phyloP scores from a whole-genome alignment of 1,140 invertebrate species.

The Drosophila littoralis region DNA sequence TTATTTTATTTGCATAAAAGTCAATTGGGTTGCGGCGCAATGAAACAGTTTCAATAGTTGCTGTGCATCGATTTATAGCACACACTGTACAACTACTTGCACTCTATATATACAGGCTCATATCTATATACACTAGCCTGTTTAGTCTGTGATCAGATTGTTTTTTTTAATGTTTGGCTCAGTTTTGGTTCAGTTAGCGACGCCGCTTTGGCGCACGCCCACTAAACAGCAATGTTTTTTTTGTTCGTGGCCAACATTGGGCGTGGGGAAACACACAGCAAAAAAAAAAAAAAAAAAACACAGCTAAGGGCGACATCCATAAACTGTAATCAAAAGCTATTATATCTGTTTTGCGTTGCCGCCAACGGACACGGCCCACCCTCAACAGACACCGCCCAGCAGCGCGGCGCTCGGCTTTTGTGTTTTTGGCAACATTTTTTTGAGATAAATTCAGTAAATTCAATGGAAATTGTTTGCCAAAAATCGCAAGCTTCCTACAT shows the following conservation, averaged over 20 bases:
- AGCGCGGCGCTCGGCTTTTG: slow-evolving; percentile 5
- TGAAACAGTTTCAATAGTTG: slow-evolving; percentile 75
- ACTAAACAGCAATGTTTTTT: slow-evolving; percentile 60
- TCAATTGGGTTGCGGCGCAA: slow-evolving; percentile 73
- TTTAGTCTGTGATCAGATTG: slow-evolving; percentile 20
- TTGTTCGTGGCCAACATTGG: slow-evolving; percentile 1
- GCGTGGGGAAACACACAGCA: not conserved
- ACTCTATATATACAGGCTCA: not conserved
- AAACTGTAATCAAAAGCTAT: slow-evolving; percentile 83
- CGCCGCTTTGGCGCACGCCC: slow-evolving; percentile 72
- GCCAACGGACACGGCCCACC: slow-evolving; percentile 12
- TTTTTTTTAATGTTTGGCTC: slow-evolving; percentile 1
- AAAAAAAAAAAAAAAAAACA: slow-evolving; percentile 45
- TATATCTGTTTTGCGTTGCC: slow-evolving; percentile 67
- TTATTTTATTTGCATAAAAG: slow-evolving; percentile 83
- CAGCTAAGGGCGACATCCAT: slow-evolving; percentile 79
- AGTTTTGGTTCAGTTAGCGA: slow-evolving; percentile 29
- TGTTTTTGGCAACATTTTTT: slow-evolving; percentile 81
- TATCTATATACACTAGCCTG: slow-evolving; percentile 2
- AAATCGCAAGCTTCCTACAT: slow-evolving; percentile 71
- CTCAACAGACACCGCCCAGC: not conserved
- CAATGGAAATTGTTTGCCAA: slow-evolving; percentile 79
- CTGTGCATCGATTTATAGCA: slow-evolving; percentile 47
- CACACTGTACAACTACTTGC: slow-evolving; percentile 8
- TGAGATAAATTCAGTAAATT: slow-evolving; percentile 78